Evolutionary conservation across 2,113 vertebrate species (phyloP).

Genomic region (Lagopus leucura): DNA sequence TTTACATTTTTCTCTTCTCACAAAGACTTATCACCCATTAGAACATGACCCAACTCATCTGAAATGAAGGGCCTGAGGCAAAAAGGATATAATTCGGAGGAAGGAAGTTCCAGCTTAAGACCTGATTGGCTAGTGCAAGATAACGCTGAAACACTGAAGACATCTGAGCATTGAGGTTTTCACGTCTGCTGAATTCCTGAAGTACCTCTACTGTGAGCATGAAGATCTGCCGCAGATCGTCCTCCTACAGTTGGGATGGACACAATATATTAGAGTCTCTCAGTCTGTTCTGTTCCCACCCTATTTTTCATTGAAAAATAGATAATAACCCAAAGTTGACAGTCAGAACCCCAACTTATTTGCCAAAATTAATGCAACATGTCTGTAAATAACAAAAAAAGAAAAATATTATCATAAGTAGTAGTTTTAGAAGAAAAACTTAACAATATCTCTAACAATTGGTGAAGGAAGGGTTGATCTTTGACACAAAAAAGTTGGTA

Average conservation of each 20-base stretch:
- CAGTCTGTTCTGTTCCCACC: background rate
- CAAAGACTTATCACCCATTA: background rate
- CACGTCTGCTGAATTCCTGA: constrained; percentile 95
- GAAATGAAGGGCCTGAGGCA: background rate
- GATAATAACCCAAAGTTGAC: background rate
- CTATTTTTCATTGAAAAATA: constrained; percentile 8
- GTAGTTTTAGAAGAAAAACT: background rate
- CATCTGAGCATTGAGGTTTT: constrained; percentile 96
- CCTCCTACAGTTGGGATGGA: constrained; percentile 82
- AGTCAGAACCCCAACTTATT: background rate
- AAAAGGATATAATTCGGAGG: constrained; percentile 99
- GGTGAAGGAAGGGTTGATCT: constrained; percentile 18
- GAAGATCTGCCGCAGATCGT: constrained; percentile 95
- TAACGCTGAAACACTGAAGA: constrained; percentile 98
- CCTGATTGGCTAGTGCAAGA: constrained; percentile 95
- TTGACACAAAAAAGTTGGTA: constrained; percentile 49
- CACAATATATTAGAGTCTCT: constrained; percentile 11
- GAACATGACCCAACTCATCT: background rate
- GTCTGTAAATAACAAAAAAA: background rate
- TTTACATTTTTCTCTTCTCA: background rate
- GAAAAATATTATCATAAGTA: background rate
- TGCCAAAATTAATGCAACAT: background rate
- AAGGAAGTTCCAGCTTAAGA: constrained; percentile 99
- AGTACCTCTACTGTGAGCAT: constrained; percentile 95
- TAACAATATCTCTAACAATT: background rate